Base-by-base conservation (phyloP, 2,797 vertebrate genomes). In the Myotis vivesi region DNA sequence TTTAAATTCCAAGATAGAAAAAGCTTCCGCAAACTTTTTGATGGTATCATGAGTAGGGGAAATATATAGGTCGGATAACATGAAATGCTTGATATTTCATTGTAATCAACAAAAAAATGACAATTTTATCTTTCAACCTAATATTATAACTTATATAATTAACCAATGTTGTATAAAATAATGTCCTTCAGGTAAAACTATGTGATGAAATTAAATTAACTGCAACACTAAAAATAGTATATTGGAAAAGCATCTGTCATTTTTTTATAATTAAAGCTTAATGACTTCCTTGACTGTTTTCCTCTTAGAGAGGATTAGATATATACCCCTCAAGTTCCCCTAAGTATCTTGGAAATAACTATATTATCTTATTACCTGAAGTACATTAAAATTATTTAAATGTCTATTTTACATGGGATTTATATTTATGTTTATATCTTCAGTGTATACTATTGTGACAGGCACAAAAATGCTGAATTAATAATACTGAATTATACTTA, bases 201-300 rank as follows among this genome's bases (percentile, higher is more conserved):
- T 36, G 3, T 30, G 20, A 36, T 92, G 6, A 92, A 92, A 89
- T 94, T 93, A 89, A 95, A 85, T 66, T 51, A 87, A 83, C 46
- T 87, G 25, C 28, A 84, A 46, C 2, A 23, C 23, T 57, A 89
- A 87, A 87, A 92, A 85, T 19, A 84, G 17, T 17, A 11, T 83
- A 71, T 28, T 75, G 2, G 33, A 53, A 69, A 82, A 80, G 17
- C 8, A 82, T 51, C 57, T 87, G 71, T 66, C 57, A 77, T 79
- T 93, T 85, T 59, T 22, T 92, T 57, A 41, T 30, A 94, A 53
- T 33, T 92, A 20, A 94, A 76, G 2, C 36, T 87, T 73, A 86
- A 76, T 22, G 6, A 51, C 17, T 86, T 92, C 19, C 25, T n/a
- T 77, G n/a, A 53, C 3, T 16, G 4, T 73, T 89, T 55, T 36